These are phyloP conservation scores for Triplophysa dalaica DNA, from an alignment of 2,113 vertebrate genomes.

Conservation along the genomic window DNA sequence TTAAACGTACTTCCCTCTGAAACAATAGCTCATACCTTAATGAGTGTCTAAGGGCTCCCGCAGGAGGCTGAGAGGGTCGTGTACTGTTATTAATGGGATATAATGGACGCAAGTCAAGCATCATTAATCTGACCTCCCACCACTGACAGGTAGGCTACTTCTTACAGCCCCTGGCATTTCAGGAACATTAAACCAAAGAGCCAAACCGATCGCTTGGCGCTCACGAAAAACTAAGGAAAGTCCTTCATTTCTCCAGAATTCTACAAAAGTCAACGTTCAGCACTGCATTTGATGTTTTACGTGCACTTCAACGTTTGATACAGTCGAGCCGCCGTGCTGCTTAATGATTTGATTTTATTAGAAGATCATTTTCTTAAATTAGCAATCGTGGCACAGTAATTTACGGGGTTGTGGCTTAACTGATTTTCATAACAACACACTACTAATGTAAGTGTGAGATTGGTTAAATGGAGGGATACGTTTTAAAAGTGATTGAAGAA, in stretches of 20 bases:
- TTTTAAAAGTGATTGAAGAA: slow-evolving; percentile 30
- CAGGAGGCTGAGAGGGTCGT: slow-evolving; percentile 30
- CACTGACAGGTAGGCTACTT: slow-evolving; percentile 51
- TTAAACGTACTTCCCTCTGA: slow-evolving; percentile 31
- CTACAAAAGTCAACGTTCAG: background rate
- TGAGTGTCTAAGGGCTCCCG: slow-evolving; percentile 36
- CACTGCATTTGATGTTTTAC: background rate
- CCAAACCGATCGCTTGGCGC: slow-evolving; percentile 58
- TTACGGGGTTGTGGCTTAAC: slow-evolving; percentile 21
- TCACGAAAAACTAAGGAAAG: slow-evolving; percentile 38
- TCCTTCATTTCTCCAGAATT: background rate
- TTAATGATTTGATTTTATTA: background rate
- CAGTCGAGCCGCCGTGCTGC: background rate
- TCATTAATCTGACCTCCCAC: slow-evolving; percentile 61
- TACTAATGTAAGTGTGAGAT: slow-evolving; percentile 21
- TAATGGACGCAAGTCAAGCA: slow-evolving; percentile 64
- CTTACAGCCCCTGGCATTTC: slow-evolving; percentile 56
- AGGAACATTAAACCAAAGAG: slow-evolving; percentile 43
- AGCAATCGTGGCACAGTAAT: slow-evolving; percentile 15
- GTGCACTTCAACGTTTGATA: background rate
- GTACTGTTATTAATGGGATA: slow-evolving; percentile 57
- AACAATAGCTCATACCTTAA: slow-evolving; percentile 47
- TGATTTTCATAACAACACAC: slow-evolving; percentile 21
- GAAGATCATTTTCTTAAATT: slow-evolving; percentile 31
- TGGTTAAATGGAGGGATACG: slow-evolving; percentile 41